Percentiles rank a stretch among this genome's conserved stretches.
Evolutionary conservation across 2,888 invertebrate species (phyloP).

Genomic region (Trisateles emortualis): DNA sequence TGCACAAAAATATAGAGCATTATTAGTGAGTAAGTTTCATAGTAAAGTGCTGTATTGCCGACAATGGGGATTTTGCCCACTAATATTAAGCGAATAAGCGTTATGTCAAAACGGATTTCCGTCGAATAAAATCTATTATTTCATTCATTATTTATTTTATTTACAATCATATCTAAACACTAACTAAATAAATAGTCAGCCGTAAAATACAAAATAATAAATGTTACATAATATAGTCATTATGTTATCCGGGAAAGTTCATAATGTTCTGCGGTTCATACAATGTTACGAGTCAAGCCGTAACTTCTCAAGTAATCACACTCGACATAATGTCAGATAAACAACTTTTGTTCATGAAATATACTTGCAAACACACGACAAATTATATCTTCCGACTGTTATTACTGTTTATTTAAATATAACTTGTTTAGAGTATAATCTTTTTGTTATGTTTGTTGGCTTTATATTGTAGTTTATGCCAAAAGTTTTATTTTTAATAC

Average conservation of each 20-base stretch:
- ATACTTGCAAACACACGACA: slow-evolving; percentile 5
- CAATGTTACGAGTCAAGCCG: slow-evolving; percentile 9
- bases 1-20: too few species aligned
- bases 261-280: slow-evolving; percentile 10
- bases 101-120: too few species aligned
- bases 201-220: slow-evolving; percentile 2
- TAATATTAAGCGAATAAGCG: too few species aligned
- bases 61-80: too few species aligned
- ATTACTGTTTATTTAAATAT: neutral
- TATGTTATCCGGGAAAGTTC: slow-evolving; percentile 8
- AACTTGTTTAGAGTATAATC: neutral
- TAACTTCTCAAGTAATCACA: slow-evolving; percentile 21
- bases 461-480: neutral
- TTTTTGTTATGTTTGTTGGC: neutral
- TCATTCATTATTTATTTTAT: too few species aligned
- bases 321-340: slow-evolving; percentile 18
- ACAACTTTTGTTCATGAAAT: slow-evolving; percentile 12
- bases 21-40: too few species aligned
- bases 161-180: too few species aligned
- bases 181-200: too few species aligned
- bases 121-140: too few species aligned
- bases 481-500: neutral
- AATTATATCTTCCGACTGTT: slow-evolving; percentile 8
- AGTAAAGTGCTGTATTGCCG: too few species aligned
- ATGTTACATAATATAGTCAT: slow-evolving; percentile 29